Conservation (phyloP, 2,113 vertebrate genomes). For the Myrmecophaga tridactyla region DNA sequence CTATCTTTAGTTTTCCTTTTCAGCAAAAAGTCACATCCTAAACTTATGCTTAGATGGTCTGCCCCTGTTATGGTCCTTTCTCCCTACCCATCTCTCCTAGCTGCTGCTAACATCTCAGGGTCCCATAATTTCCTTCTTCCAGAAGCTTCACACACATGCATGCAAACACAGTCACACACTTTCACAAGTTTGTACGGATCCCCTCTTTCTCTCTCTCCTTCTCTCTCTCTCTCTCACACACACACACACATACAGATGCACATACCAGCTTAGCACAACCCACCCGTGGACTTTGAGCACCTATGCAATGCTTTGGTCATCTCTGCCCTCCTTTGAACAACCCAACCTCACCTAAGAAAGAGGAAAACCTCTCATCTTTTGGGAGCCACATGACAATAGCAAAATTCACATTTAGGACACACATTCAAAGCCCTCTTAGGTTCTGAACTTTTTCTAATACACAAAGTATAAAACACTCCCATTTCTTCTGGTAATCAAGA, state of each 20-base stretch:
- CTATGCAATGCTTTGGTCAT: background rate
- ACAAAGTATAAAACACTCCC: background rate
- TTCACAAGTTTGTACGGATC: too few relatives aligned
- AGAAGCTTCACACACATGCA: background rate
- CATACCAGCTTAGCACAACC: background rate
- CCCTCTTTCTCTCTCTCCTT: too few relatives aligned
- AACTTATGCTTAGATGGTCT: slow-evolving; percentile 18
- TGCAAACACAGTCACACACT: background rate
- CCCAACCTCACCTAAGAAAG: background rate
- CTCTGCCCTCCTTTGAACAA: background rate
- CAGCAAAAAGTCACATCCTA: slow-evolving; percentile 41
- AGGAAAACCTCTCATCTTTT: background rate
- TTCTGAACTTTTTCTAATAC: background rate
- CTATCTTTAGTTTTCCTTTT: slow-evolving; percentile 38
- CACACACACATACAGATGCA: background rate
- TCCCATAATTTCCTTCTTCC: background rate
- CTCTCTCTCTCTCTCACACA: too few relatives aligned
- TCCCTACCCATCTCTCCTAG: background rate
- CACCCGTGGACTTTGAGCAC: background rate
- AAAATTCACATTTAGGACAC: background rate
- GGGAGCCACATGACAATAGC: background rate
- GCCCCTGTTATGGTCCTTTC: background rate
- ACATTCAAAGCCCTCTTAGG: background rate
- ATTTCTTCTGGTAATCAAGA: background rate
- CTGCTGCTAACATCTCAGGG: background rate